A percentile compares a stretch with the other conserved stretches of the same genome.
phyloP scores from a whole-genome alignment of 2,797 vertebrate species.

The Meda fulgida region DNA sequence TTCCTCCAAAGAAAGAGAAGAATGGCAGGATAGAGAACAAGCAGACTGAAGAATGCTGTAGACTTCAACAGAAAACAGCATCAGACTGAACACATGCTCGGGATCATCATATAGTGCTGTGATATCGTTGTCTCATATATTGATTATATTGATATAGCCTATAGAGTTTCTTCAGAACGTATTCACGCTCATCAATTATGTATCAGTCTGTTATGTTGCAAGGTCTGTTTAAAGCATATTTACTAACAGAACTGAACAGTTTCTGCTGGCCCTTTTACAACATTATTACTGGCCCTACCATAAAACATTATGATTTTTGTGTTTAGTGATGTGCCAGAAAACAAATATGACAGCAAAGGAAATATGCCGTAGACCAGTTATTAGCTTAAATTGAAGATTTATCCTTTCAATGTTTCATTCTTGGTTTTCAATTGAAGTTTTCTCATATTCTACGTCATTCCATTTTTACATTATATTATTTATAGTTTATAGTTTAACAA shows the following conservation, averaged over 20 bases:
- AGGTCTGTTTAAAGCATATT: constrained; percentile 27
- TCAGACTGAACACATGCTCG: constrained; percentile 13
- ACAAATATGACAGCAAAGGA: neutral
- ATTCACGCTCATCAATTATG: constrained; percentile 19
- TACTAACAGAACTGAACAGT: neutral
- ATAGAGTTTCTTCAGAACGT: constrained; percentile 14
- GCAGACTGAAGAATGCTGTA: neutral
- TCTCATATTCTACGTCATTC: neutral
- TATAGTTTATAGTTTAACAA: neutral
- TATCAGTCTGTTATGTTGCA: constrained; percentile 9
- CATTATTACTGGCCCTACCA: neutral
- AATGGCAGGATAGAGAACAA: neutral
- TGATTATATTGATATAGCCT: constrained; percentile 22
- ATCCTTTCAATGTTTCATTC: neutral
- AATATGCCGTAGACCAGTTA: neutral
- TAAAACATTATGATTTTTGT: neutral
- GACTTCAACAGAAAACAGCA: neutral
- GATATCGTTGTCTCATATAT: constrained; percentile 22
- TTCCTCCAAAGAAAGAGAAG: neutral
- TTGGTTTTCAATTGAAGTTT: neutral
- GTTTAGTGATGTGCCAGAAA: neutral
- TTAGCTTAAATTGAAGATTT: neutral
- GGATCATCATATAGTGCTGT: constrained; percentile 6
- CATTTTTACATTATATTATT: neutral
- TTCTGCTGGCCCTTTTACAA: neutral